These are phyloP conservation scores for Sialis fuliginosa DNA, from an alignment of 2,888 invertebrate species.

Conservation along the genomic window DNA sequence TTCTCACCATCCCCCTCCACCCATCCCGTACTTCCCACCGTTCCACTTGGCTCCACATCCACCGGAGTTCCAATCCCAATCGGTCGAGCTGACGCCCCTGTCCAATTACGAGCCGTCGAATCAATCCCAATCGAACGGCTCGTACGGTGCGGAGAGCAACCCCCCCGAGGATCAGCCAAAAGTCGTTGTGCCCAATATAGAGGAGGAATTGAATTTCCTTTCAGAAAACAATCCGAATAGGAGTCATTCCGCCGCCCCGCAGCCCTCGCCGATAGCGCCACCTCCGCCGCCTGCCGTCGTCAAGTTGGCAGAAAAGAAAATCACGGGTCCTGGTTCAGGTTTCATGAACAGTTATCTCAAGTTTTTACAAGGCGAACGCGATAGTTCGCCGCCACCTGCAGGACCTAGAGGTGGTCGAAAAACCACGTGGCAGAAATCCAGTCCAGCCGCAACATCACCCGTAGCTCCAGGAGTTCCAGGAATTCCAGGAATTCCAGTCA, in stretches of 20 bases:
- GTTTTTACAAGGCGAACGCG: slow-evolving; percentile 67
- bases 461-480: slow-evolving; percentile 25
- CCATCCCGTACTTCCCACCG: slow-evolving; percentile 57
- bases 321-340: slow-evolving; percentile 46
- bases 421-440: slow-evolving; percentile 41
- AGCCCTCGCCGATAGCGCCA: slow-evolving; percentile 27
- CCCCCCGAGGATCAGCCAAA: slow-evolving; percentile 53
- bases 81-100: slow-evolving; percentile 45
- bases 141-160: slow-evolving; percentile 14
- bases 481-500: slow-evolving; percentile 10
- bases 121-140: slow-evolving; percentile 18
- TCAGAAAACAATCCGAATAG: slow-evolving; percentile 28
- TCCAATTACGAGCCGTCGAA: slow-evolving; percentile 38
- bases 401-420: slow-evolving; percentile 46
- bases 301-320: slow-evolving; percentile 41
- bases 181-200: slow-evolving; percentile 77
- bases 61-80: slow-evolving; percentile 37
- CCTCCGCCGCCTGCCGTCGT: slow-evolving; percentile 32
- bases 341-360: slow-evolving; percentile 80
- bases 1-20: slow-evolving; percentile 38
- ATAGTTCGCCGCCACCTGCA: slow-evolving; percentile 61
- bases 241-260: slow-evolving; percentile 5
- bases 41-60: slow-evolving; percentile 54
- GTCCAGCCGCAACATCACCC: slow-evolving; percentile 21
- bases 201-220: slow-evolving; percentile 72